These are phyloP conservation scores for Bujurquina vittata DNA, from an alignment of 2,113 vertebrate species.

Conservation along the genomic window DNA sequence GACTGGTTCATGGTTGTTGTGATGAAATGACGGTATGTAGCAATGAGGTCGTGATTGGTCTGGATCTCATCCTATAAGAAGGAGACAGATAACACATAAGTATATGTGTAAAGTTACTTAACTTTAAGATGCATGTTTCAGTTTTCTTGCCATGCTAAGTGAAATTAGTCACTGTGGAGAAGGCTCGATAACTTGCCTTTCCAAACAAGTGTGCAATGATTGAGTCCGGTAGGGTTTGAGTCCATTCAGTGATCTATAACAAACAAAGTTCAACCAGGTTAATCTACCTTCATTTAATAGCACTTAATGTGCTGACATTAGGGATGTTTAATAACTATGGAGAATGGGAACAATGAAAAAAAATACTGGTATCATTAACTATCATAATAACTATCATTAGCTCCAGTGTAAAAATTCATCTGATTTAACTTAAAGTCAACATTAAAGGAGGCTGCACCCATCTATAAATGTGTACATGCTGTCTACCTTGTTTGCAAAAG, in stretches of 20 bases:
- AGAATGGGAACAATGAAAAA: not conserved
- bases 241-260: conserved; percentile 90
- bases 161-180: not conserved
- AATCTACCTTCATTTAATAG: not conserved
- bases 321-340: not conserved
- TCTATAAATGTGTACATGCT: not conserved
- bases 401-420: not conserved
- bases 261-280: not conserved
- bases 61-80: conserved; percentile 90
- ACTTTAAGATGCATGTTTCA: not conserved
- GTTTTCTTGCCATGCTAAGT: not conserved
- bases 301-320: not conserved
- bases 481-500: conserved; percentile 89
- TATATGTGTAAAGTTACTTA: not conserved
- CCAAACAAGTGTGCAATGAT: conserved; percentile 92
- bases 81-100: not conserved
- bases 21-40: conserved; percentile 92
- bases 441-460: not conserved
- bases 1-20: conserved; percentile 88
- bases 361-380: not conserved
- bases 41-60: conserved; percentile 87
- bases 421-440: not conserved
- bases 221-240: conserved; percentile 89
- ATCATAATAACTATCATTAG: not conserved
- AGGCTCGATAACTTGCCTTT: conserved; percentile 80